These are phyloP conservation scores for Odontothrips loti DNA, from an alignment of 2,888 invertebrate genomes.

Conservation along the genomic window DNA sequence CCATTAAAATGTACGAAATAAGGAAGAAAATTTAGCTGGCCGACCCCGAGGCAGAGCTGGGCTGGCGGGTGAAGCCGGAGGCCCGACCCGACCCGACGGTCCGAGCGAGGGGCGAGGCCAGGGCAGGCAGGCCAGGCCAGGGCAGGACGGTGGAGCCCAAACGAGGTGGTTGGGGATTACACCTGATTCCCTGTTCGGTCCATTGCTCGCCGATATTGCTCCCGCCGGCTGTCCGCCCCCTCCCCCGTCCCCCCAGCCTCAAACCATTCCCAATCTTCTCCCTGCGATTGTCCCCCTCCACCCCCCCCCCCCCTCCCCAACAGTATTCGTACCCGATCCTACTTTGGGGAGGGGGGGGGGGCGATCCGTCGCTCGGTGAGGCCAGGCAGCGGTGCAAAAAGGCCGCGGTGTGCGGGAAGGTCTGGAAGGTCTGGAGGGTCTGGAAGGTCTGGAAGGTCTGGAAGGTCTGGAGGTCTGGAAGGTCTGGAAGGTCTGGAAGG, in stretches of 20 bases:
- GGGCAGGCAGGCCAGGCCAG: background rate
- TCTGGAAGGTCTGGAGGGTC: too few species aligned
- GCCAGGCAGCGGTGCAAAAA: too few species aligned
- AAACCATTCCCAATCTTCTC: background rate
- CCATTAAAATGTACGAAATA: slow-evolving; percentile 26
- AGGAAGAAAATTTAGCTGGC: background rate
- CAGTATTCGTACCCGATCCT: background rate
- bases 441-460: too few species aligned
- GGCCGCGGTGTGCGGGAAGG: too few species aligned
- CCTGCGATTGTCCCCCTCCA: background rate
- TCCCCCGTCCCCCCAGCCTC: background rate
- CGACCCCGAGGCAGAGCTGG: background rate
- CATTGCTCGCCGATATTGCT: slow-evolving; percentile 26
- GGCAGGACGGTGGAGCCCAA: background rate
- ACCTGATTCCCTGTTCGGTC: slow-evolving; percentile 25
- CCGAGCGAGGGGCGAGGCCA: too few species aligned
- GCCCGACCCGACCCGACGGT: too few species aligned
- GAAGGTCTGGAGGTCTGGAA: too few species aligned
- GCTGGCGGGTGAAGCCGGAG: too few species aligned
- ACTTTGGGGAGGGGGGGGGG: background rate
- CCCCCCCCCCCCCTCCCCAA: background rate
- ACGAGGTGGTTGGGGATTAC: slow-evolving; percentile 25
- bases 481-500: too few species aligned
- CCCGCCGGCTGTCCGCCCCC: slow-evolving; percentile 7
- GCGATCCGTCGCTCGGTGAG: background rate